Percentiles rank a stretch among this genome's conserved stretches.
phyloP scores from a whole-genome alignment of 2,113 vertebrate species.

The Anarrhichthys ocellatus region DNA sequence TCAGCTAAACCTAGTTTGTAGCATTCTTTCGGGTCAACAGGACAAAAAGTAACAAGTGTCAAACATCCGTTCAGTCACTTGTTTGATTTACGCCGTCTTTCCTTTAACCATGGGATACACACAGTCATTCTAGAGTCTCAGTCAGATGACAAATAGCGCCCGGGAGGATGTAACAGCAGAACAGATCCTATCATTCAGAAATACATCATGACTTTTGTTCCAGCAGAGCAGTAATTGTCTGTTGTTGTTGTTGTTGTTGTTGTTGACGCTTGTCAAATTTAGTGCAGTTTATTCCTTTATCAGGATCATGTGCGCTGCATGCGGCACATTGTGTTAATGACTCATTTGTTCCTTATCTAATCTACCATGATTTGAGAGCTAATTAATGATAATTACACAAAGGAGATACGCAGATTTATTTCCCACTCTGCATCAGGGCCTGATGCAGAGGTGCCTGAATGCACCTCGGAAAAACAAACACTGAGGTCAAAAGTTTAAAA shows the following conservation, averaged over 20 bases:
- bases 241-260: neutral
- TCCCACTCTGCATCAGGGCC: neutral
- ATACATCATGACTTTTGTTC: conserved; percentile 7
- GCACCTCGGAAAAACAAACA: neutral
- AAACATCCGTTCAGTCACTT: neutral
- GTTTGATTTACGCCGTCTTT: neutral
- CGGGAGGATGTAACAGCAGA: neutral
- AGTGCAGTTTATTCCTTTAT: neutral
- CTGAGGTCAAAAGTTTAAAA: neutral
- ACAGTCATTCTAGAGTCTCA: neutral
- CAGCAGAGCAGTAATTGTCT: neutral
- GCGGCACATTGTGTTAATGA: conserved; percentile 6
- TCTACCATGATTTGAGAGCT: neutral
- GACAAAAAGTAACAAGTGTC: neutral
- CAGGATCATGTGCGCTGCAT: conserved; percentile 25
- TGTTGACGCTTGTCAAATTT: conserved; percentile 11
- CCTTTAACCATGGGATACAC: neutral
- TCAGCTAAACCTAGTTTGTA: neutral
- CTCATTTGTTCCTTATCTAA: neutral
- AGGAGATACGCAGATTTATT: neutral
- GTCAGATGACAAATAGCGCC: conserved; percentile 41
- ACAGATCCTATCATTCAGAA: neutral
- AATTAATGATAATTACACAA: conserved; percentile 9
- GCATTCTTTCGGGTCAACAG: neutral
- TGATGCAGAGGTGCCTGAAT: no score